Evolutionary conservation across 2,888 invertebrate genomes (phyloP).

Genomic region (Drosophila leonis): DNA sequence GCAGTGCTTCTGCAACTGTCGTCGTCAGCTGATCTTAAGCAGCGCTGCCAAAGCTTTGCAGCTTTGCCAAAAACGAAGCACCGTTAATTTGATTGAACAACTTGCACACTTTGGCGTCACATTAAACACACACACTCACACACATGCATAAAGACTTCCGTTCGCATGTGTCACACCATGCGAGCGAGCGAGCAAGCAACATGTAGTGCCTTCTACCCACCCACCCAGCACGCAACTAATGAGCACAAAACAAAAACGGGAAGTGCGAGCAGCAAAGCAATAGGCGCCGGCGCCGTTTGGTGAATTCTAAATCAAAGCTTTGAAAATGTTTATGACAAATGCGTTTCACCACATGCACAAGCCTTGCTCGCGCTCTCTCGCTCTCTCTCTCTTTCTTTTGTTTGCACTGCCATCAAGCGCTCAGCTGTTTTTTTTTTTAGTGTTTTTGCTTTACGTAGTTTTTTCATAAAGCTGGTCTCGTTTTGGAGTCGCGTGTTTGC

Average conservation of each 20-base stretch:
- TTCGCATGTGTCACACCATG: constrained; percentile 33
- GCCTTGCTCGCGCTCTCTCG: not conserved
- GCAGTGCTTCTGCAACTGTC: constrained; percentile 37
- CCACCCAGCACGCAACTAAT: constrained; percentile 26
- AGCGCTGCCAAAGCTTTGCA: constrained; percentile 14
- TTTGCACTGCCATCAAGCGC: constrained; percentile 6
- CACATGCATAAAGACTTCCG: constrained; percentile 51
- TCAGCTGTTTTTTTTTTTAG: constrained; percentile 39
- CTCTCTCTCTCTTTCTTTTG: not conserved
- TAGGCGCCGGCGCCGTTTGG: not conserved
- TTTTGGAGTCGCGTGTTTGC: constrained; percentile 64
- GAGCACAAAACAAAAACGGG: not conserved
- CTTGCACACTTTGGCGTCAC: constrained; percentile 37
- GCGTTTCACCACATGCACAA: constrained; percentile 25
- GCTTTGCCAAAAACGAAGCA: constrained; percentile 13
- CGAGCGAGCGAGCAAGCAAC: not conserved
- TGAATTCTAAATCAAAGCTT: constrained; percentile 32
- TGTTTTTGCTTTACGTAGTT: constrained; percentile 17
- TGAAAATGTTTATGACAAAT: constrained; percentile 32
- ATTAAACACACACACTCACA: constrained; percentile 34
- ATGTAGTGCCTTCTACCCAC: constrained; percentile 8
- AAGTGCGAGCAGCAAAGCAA: constrained; percentile 1
- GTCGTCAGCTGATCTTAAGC: constrained; percentile 28
- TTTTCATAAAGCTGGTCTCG: constrained; percentile 55
- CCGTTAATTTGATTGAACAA: constrained; percentile 53